Conservation (phyloP, 2,888 invertebrate species). For the Coelinius sp. region DNA sequence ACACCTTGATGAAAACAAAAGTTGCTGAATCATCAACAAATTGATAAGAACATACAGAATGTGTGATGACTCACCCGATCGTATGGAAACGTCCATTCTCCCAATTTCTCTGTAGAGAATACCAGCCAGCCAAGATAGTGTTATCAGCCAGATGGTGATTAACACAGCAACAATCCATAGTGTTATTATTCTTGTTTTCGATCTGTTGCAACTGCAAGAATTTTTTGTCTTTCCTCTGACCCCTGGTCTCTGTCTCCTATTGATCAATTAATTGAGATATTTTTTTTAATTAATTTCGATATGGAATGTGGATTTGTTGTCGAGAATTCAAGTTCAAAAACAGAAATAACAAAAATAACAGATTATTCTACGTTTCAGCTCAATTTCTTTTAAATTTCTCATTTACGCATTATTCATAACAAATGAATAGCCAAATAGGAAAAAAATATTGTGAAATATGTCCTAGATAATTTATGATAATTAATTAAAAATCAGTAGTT, state of each 20-base stretch:
- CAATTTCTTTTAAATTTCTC: too few relatives aligned
- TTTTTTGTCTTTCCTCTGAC: slow-evolving; percentile 48
- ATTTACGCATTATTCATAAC: too few relatives aligned
- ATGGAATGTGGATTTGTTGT: background rate
- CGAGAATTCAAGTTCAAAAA: slow-evolving; percentile 5
- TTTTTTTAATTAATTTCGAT: too few relatives aligned
- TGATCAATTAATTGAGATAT: slow-evolving; percentile 33
- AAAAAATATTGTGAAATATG: too few relatives aligned
- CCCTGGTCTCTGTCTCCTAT: slow-evolving; percentile 56
- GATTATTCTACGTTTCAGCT: too few relatives aligned
- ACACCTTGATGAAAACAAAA: too few relatives aligned
- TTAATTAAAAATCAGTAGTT: too few relatives aligned
- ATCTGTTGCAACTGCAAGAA: slow-evolving; percentile 56
- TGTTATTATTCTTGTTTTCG: slow-evolving; percentile 56
- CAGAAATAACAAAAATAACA: slow-evolving; percentile 13
- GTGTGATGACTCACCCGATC: slow-evolving; percentile 61
- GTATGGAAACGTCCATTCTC: slow-evolving; percentile 66
- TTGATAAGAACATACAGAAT: background rate
- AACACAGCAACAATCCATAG: slow-evolving; percentile 63
- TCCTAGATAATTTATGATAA: too few relatives aligned
- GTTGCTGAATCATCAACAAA: background rate
- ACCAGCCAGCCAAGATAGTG: slow-evolving; percentile 67
- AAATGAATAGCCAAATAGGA: too few relatives aligned
- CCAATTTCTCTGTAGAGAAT: slow-evolving; percentile 67
- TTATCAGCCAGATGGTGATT: slow-evolving; percentile 66